Evolutionary conservation across 1,140 invertebrate genomes (phyloP), one percentile per base, ranked within the genome.

Genomic region (Trichoplusia ni): DNA sequence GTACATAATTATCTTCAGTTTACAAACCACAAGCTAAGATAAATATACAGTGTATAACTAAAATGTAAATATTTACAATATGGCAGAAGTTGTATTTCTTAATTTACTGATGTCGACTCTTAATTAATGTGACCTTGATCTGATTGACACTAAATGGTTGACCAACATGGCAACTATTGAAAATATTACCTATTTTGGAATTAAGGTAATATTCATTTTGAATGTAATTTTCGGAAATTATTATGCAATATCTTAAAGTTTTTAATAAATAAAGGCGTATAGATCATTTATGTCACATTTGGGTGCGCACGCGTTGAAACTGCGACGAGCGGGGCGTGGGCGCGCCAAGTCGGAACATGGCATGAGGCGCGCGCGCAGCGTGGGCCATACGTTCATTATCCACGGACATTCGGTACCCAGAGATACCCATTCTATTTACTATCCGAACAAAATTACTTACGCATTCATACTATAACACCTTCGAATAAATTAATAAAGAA

Each of bases 241-340:
- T n/a, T n/a, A n/a, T n/a, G n/a, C n/a, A n/a, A n/a, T n/a, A n/a
- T n/a, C n/a, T 47, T 47, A 47, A 42, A 21, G 25, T 11, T 27
- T 58, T 25, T 42, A 13, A 16, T 46, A n/a, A 46, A 68, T 64
- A 64, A 64, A 61, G 19, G 53, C 63, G 42, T 51, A 33, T 37
- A 49, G 29, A 38, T 42, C 63, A 64, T 64, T 65, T 66, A 71
- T 56, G 68, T 66, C 46, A 64, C 69, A 62, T 64, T 42, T 65
- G 42, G 56, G 53, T 51, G 64, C 68, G 60, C 65, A 54, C 40
- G 63, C 51, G 53, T 18, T 23, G 47, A 64, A 21, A 11, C 23
- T 29, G 37, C 53, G 38, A 27, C 8, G 21, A 13, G 38, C 25
- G 14, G 14, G 23, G 60, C 60, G 69, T 64, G 60, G 64, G 68